Conservation (phyloP, 2,888 invertebrate species). For the Esperia sulphurella region DNA sequence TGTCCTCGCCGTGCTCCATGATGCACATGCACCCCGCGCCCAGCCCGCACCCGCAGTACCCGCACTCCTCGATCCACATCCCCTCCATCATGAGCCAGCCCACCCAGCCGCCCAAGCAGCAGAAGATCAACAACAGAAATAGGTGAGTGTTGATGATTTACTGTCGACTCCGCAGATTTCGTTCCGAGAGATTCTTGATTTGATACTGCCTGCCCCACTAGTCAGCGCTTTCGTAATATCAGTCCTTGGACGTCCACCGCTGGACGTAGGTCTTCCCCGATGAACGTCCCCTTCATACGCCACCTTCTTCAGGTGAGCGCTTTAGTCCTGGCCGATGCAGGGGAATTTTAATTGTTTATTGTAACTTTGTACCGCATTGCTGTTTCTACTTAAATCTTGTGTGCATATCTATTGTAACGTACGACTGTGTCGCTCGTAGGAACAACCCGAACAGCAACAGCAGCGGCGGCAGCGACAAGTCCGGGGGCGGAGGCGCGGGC, state of each 20-base stretch:
- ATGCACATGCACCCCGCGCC: conserved; percentile 73
- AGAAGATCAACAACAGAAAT: conserved; percentile 70
- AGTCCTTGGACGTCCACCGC: no score
- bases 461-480: conserved; percentile 23
- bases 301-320: no score
- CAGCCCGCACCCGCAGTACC: conserved; percentile 81
- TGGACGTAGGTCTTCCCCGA: no score
- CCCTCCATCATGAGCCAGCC: conserved; percentile 75
- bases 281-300: no score
- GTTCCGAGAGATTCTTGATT: no score
- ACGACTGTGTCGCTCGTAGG: conserved; percentile 9
- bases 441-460: conserved; percentile 26
- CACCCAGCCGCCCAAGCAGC: conserved; percentile 70
- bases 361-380: no score
- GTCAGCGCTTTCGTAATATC: no score
- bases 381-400: no score
- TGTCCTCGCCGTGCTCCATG: conserved; percentile 90
- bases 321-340: no score
- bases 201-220: no score
- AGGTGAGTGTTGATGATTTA: conserved; percentile 36
- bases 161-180: neutral
- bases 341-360: no score
- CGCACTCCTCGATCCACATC: conserved; percentile 72
- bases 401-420: no score
- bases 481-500: conserved; percentile 13